These are phyloP conservation scores for Erithacus rubecula DNA, from an alignment of 2,797 vertebrate species.

Conservation along the genomic window DNA sequence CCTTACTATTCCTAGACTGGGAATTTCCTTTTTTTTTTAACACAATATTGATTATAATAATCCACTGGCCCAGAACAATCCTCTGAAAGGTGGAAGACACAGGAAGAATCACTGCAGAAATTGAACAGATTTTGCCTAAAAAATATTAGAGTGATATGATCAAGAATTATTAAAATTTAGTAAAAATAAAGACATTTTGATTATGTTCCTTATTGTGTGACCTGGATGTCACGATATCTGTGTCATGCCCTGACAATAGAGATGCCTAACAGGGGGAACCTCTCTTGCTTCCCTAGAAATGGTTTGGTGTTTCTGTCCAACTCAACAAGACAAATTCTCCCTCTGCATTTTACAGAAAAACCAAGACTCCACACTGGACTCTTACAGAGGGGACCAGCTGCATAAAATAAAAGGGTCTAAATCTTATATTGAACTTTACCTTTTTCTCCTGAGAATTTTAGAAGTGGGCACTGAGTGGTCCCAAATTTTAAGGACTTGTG, in stretches of 20 bases:
- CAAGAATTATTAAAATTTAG: background rate
- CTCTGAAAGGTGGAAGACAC: background rate
- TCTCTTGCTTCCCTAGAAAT: background rate
- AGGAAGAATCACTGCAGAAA: background rate
- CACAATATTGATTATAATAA: background rate
- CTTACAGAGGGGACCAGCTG: background rate
- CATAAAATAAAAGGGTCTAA: background rate
- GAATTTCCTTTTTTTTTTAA: background rate
- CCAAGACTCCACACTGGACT: background rate
- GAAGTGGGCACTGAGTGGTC: background rate
- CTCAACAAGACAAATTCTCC: background rate
- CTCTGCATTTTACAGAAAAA: background rate
- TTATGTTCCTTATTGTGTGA: background rate
- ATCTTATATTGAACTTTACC: background rate
- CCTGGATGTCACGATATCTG: background rate
- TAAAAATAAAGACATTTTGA: background rate
- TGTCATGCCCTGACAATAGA: background rate
- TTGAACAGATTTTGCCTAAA: background rate
- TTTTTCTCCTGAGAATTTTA: background rate
- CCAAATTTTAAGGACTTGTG: background rate
- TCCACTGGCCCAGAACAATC: background rate
- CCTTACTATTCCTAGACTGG: background rate
- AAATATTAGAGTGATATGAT: background rate
- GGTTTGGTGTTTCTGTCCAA: background rate
- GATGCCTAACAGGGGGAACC: background rate